These are phyloP conservation scores for Notamacropus eugenii DNA, from an alignment of 2,797 vertebrate species.

Conservation along the genomic window DNA sequence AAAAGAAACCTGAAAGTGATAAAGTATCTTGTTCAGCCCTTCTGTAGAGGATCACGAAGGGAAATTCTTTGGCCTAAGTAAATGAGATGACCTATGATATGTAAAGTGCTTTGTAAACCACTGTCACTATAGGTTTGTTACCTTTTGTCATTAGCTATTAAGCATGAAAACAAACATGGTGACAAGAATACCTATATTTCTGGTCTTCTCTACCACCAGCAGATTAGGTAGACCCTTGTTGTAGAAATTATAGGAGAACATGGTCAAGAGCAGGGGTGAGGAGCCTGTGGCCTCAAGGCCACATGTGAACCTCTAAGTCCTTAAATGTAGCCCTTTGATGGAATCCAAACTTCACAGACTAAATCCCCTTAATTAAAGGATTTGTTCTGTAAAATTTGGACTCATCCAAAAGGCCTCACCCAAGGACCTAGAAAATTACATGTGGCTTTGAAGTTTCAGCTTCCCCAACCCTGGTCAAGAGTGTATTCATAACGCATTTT, in stretches of 20 bases:
- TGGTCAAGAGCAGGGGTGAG: not conserved
- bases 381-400: too few relatives aligned
- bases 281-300: too few relatives aligned
- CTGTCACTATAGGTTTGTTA: not conserved
- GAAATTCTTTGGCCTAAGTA: not conserved
- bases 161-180: not conserved
- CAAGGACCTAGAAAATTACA: too few relatives aligned
- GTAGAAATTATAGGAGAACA: not conserved
- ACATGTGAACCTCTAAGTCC: too few relatives aligned
- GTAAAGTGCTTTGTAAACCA: not conserved
- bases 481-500: too few relatives aligned
- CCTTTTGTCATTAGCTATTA: not conserved
- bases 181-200: not conserved
- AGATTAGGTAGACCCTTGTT: not conserved
- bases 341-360: too few relatives aligned
- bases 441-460: too few relatives aligned
- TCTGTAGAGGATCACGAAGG: not conserved
- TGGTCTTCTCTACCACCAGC: not conserved
- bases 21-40: not conserved
- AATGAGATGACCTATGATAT: not conserved
- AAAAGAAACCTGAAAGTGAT: not conserved
- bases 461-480: not conserved
- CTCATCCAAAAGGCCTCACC: too few relatives aligned
- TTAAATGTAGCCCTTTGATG: too few relatives aligned
- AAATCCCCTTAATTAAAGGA: too few relatives aligned